Percentiles rank a stretch among this genome's conserved stretches.
Conservation (phyloP, 2,797 vertebrate genomes). For the Australoheros facetus region DNA sequence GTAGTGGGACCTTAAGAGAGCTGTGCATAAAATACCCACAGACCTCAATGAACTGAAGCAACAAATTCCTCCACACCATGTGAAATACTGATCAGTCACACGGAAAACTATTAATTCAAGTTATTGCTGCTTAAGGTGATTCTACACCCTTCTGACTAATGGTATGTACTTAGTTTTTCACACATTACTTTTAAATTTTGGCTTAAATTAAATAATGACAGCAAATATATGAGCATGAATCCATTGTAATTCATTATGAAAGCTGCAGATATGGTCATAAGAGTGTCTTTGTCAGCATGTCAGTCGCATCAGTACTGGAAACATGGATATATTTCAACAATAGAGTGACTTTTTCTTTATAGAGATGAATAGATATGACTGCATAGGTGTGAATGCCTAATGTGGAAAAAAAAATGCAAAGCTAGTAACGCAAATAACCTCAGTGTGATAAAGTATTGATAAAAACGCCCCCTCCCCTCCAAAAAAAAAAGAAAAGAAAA, state of each 20-base stretch:
- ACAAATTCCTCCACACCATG: no score
- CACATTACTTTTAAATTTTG: no score
- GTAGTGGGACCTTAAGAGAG: no score
- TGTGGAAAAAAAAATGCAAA: constrained; percentile 7
- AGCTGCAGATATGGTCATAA: neutral
- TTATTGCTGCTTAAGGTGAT: no score
- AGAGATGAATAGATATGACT: constrained; percentile 1
- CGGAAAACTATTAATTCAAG: no score
- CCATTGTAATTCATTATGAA: constrained; percentile 11
- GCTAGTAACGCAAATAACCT: neutral
- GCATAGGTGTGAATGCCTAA: neutral
- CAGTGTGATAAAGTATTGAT: neutral
- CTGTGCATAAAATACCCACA: no score
- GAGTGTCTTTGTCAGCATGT: constrained; percentile 36
- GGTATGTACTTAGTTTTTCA: no score
- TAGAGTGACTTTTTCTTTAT: constrained; percentile 22
- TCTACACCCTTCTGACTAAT: no score
- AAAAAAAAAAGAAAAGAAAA: no score
- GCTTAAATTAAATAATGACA: no score
- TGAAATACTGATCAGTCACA: no score
- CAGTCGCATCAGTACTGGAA: constrained; percentile 33
- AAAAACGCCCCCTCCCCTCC: neutral
- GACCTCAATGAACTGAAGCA: no score
- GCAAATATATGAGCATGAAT: neutral
- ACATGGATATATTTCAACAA: constrained; percentile 22